Conservation (phyloP, 2,888 invertebrate genomes). For the Thymelicus sylvestris region DNA sequence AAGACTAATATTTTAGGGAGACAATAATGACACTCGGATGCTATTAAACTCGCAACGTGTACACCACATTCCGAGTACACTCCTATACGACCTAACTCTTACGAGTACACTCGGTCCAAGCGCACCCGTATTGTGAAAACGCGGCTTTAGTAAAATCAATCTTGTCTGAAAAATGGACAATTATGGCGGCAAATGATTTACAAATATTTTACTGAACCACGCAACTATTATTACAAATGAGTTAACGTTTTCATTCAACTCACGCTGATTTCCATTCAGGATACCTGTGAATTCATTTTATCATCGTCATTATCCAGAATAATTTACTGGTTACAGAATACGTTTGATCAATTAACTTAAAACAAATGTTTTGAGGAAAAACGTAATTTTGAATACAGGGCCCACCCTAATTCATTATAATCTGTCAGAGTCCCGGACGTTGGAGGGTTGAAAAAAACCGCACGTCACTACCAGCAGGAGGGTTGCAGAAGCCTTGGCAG, state of each 20-base stretch:
- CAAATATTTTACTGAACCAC: too few relatives aligned
- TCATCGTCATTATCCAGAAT: neutral
- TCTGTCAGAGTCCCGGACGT: conserved; percentile 41
- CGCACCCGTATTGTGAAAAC: too few relatives aligned
- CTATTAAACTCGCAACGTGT: too few relatives aligned
- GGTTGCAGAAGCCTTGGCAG: conserved; percentile 36
- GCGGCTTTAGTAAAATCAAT: too few relatives aligned
- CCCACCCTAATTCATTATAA: conserved; percentile 36
- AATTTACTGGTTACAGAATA: neutral
- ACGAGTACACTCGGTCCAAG: too few relatives aligned
- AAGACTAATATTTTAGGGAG: too few relatives aligned
- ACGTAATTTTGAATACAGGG: conserved; percentile 30
- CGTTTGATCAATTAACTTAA: conserved; percentile 6
- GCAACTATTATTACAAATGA: neutral
- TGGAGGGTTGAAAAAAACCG: conserved; percentile 50
- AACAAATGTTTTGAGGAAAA: conserved; percentile 28
- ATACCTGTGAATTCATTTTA: neutral
- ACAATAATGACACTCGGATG: too few relatives aligned
- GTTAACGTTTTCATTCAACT: conserved; percentile 1
- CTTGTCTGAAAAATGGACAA: too few relatives aligned
- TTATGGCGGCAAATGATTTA: too few relatives aligned
- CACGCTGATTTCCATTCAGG: neutral
- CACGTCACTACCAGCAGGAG: conserved; percentile 60
- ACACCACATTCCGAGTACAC: too few relatives aligned
- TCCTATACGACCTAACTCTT: too few relatives aligned